phyloP scores from a whole-genome alignment of 2,113 vertebrate species.

The Gorsachius goisagi region DNA sequence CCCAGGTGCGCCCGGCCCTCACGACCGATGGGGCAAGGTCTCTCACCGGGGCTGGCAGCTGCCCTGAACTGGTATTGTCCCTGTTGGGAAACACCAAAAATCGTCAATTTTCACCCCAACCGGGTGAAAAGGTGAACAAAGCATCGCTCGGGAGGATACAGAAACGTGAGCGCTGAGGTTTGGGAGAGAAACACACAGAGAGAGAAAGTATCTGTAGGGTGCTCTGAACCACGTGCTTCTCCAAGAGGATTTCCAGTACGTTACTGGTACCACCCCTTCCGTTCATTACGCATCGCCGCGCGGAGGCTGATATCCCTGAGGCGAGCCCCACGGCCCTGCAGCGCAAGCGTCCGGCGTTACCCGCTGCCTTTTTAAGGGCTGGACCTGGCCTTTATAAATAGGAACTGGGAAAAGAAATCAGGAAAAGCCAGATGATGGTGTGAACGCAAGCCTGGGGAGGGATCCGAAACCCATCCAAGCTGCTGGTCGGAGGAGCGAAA shows the following conservation, averaged over 20 bases:
- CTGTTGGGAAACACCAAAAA: background rate
- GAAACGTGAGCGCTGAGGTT: background rate
- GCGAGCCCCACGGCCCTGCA: too few species aligned
- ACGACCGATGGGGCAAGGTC: background rate
- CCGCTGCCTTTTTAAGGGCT: background rate
- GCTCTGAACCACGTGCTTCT: background rate
- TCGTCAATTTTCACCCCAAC: background rate
- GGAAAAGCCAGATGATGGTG: background rate
- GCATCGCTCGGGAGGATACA: background rate
- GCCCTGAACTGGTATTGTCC: background rate
- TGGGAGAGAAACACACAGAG: background rate
- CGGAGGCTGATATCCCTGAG: background rate
- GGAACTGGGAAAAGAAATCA: background rate
- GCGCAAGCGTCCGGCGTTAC: background rate
- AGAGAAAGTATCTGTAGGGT: background rate
- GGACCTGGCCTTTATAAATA: background rate
- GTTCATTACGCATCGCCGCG: background rate
- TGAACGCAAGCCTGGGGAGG: background rate
- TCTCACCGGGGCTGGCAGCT: accelerated
- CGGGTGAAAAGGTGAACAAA: background rate
- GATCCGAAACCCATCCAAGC: background rate
- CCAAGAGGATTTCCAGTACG: background rate
- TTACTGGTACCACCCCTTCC: too few species aligned
- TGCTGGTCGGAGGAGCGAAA: background rate
- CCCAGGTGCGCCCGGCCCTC: background rate